Evolutionary conservation across 2,888 invertebrate genomes (phyloP).

Genomic region (Syritta pipiens): DNA sequence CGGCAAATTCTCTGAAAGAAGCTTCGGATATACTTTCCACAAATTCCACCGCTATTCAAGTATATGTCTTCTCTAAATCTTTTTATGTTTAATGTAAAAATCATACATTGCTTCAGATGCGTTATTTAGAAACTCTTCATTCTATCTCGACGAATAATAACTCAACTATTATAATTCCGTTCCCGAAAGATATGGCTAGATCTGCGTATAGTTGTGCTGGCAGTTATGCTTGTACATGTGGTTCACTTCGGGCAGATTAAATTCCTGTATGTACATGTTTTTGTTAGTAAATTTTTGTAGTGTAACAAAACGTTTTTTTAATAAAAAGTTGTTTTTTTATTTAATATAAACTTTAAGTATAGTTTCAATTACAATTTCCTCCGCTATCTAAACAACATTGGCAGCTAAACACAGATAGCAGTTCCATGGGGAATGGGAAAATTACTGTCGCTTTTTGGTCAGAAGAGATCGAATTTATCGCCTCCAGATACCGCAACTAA

Average conservation of each 20-base stretch:
- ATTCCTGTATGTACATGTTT: no score
- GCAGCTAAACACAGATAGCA: no score
- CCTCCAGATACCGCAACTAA: constrained; percentile 21
- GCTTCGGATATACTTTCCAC: constrained; percentile 83
- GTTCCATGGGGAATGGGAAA: background rate
- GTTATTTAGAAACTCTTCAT: background rate
- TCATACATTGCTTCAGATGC: background rate
- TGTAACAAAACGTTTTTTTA: no score
- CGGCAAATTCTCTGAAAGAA: constrained; percentile 82
- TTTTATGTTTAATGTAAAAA: background rate
- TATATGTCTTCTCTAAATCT: background rate
- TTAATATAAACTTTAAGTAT: no score
- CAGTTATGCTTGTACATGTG: no score
- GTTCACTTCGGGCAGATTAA: no score
- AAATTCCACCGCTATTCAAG: constrained; percentile 80
- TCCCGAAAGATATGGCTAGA: background rate
- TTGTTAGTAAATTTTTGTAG: no score
- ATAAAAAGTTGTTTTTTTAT: no score
- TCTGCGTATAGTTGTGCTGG: no score
- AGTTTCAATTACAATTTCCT: no score
- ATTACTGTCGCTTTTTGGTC: background rate
- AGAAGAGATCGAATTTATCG: background rate
- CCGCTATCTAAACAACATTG: no score
- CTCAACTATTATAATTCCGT: background rate
- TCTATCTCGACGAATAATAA: background rate